A percentile compares a stretch with the other conserved stretches of the same genome.
These are phyloP conservation scores for Dendronephthya gigantea DNA, from an alignment of 64 coral and sea anemone species.

Conservation along the genomic window DNA sequence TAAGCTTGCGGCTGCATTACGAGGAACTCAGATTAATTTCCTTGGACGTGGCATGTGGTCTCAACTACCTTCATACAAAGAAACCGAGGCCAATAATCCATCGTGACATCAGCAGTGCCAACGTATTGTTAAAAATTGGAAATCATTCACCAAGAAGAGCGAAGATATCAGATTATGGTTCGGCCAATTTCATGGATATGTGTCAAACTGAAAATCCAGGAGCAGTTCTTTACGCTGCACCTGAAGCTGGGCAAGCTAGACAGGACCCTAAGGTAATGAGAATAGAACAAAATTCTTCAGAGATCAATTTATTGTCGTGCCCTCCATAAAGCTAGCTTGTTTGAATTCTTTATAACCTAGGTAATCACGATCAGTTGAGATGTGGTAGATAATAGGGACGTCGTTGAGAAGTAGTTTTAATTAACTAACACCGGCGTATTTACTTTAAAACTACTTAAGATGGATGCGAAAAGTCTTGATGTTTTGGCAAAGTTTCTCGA, in stretches of 20 bases:
- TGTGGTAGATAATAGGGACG: too few relatives aligned
- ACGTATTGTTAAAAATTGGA: not conserved
- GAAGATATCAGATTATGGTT: constrained; percentile 1
- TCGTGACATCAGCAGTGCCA: constrained; percentile 16
- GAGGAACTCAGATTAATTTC: not conserved
- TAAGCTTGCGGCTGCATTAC: not conserved
- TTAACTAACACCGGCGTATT: too few relatives aligned
- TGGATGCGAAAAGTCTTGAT: too few relatives aligned
- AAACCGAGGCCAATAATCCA: not conserved
- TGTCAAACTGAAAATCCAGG: not conserved
- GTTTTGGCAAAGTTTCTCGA: too few relatives aligned
- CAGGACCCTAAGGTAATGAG: not conserved
- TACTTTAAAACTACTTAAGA: too few relatives aligned
- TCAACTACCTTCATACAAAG: not conserved
- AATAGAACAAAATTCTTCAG: too few relatives aligned
- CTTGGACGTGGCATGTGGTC: not conserved
- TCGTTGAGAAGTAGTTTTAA: too few relatives aligned
- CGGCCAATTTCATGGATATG: not conserved
- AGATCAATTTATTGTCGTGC: too few relatives aligned
- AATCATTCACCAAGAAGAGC: not conserved
- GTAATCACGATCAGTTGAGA: too few relatives aligned
- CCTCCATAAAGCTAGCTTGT: too few relatives aligned
- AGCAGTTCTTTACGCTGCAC: not conserved
- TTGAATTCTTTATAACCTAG: too few relatives aligned
- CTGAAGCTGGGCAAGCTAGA: not conserved